Base-by-base conservation (phyloP, 2,888 invertebrate species). In the Theretra japonica region DNA sequence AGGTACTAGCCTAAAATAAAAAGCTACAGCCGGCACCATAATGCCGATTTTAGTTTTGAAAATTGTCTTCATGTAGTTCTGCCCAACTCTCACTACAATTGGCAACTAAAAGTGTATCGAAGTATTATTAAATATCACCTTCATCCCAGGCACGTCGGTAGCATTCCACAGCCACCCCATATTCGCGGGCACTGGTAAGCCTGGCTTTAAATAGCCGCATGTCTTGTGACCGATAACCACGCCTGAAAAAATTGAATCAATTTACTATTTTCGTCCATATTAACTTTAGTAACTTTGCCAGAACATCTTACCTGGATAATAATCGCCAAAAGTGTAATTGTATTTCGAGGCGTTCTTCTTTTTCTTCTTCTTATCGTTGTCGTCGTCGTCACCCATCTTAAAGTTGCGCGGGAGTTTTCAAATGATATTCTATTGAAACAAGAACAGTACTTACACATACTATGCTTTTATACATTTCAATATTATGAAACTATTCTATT, bases 111-210 rank as follows among this genome's bases (percentile, higher is more conserved):
- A 41, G 5, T n/a, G n/a, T n/a, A n/a, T n/a, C n/a, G n/a, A n/a
- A n/a, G n/a, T n/a, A n/a, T n/a, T n/a, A n/a, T 48, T 60, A 48
- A 41, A 41, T 28, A 2, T 73, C 81, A 92, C 94, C 90, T 92
- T 92, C 73, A 88, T 76, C 19, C 94, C 93, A 3, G 93, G 90
- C 2, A 89, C 80, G 72, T 93, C 90, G 0, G 75, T 70, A 8
- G 89, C 81, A 62, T 83, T 96, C 96, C 96, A 96, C 41, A 96
- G 82, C 96, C 96, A 96, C 0, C 96, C 96, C 96, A 96, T 96
- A 60, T 94, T 87, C 0, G 93, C 86, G 0, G 96, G 96, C 0
- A 96, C 96, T 8, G 94, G 90, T 41, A 91, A 88, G 0, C 94
- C 92, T 0, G 94, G 91, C 33, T 83, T 87, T 19, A 89, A 82